Evolutionary conservation across 2,797 vertebrate species (phyloP), one percentile per base, ranked within the genome.

Genomic region (Neopelma chrysocephalum): DNA sequence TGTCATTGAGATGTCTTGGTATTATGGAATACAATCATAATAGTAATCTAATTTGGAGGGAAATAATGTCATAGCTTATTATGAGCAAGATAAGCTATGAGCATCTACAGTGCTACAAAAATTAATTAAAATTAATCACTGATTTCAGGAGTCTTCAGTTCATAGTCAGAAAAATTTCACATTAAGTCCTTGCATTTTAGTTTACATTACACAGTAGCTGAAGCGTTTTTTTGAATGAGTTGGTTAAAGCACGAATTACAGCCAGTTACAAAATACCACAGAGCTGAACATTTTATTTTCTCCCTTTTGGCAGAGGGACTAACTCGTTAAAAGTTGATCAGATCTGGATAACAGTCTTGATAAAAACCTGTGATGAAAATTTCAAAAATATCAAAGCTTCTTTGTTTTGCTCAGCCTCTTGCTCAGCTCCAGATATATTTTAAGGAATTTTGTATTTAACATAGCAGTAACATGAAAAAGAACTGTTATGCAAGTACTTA

Each of bases 401-500:
- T 71, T 88, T 40, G 51, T 27, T 53, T 53, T 31, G 27, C 27
- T 51, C 16, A 51, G 27, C 51, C 16, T 53, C 51, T 53, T 53
- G 7, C 45, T 61, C 19, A 60, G 31, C 1, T 40, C 11, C 20
- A 38, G 13, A 29, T 48, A 56, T 14, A 29, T 58, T 76, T 90
- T 50, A 60, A 48, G 21, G 22, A 78, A 48, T 62, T 73, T 32
- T 76, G 29, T 60, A 27, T 48, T 20, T 56, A 60, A n/a, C 3
- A 12, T 11, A 69, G 4, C 22, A 50, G 21, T 21, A 48, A 89
- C 22, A 26, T 42, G 19, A 70, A 78, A 47, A 78, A 69, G 5
- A 81, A 36, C 8, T 3, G 2, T 11, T 34, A 25, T 61, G 25
- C 11, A 84, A 45, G 19, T 83, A 97, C 97, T 97, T 82, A 98